Conservation (phyloP, 1,140 invertebrate genomes). For the Conus ventricosus region DNA sequence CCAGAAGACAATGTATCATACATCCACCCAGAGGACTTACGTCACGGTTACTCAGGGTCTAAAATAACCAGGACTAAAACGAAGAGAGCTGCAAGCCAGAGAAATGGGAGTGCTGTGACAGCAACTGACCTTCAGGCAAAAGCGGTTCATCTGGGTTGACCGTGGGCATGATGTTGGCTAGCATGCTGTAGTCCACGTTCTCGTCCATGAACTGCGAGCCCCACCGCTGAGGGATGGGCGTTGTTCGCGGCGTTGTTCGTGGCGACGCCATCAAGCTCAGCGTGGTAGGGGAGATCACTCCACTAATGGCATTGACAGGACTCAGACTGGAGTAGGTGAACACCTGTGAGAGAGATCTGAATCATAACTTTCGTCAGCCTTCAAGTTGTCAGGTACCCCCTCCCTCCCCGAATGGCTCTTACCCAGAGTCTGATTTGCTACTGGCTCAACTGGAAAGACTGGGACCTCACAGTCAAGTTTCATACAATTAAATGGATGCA, state of each 20-base stretch:
- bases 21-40: background rate
- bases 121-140: slow-evolving; percentile 61
- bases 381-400: too few species aligned
- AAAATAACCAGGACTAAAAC: too few species aligned
- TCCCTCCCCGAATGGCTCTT: too few species aligned
- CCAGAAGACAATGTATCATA: background rate
- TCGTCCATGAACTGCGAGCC: slow-evolving; percentile 92
- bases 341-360: slow-evolving; percentile 79
- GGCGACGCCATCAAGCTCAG: slow-evolving; percentile 90
- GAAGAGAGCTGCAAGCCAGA: background rate
- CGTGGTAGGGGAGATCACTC: slow-evolving; percentile 92
- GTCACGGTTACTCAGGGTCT: background rate
- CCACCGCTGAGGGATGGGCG: slow-evolving; percentile 87
- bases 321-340: slow-evolving; percentile 89
- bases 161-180: slow-evolving; percentile 83
- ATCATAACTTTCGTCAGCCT: background rate
- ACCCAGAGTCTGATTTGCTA: too few species aligned
- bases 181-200: slow-evolving; percentile 88
- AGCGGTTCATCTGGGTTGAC: slow-evolving; percentile 68
- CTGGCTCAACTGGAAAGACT: too few species aligned
- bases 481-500: too few species aligned
- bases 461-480: too few species aligned
- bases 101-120: too few species aligned
- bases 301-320: slow-evolving; percentile 83
- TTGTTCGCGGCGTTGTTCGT: slow-evolving; percentile 83